Evolutionary conservation across 2,888 invertebrate genomes (phyloP).

Genomic region (Liodrosophila aerea): DNA sequence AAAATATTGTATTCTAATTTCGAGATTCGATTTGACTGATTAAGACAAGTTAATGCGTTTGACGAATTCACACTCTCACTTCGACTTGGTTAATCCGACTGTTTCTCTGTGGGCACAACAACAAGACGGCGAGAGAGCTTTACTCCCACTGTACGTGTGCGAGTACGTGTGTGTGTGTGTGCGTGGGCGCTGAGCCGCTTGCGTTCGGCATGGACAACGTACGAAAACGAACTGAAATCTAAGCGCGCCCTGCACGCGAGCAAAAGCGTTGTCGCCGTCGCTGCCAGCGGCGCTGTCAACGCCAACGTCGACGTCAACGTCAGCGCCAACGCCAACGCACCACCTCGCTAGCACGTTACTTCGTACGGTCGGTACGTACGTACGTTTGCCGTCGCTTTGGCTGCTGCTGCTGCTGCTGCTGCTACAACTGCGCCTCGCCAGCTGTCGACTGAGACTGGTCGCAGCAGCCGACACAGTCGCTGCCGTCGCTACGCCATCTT

Average conservation of each 20-base stretch:
- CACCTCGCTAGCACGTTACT: conserved; percentile 11
- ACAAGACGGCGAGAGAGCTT: conserved; percentile 11
- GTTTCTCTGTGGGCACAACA: not conserved
- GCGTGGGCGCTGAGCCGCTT: conserved; percentile 56
- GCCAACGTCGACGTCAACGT: conserved; percentile 41
- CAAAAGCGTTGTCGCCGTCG: conserved; percentile 56
- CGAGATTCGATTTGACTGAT: no score
- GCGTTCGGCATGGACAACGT: conserved; percentile 74
- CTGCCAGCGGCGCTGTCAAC: conserved; percentile 43
- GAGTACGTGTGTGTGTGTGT: conserved; percentile 17
- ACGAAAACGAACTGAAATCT: conserved; percentile 79
- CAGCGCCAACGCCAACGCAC: no score
- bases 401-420: conserved; percentile 26
- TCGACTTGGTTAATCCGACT: not conserved
- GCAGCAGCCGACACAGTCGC: conserved; percentile 31
- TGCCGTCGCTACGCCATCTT: conserved; percentile 63
- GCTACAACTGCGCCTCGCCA: conserved; percentile 48
- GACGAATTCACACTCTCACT: no score
- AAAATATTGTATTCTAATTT: no score
- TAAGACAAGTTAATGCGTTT: no score
- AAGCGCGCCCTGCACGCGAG: conserved; percentile 68
- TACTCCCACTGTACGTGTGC: conserved; percentile 12
- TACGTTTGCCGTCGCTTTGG: conserved; percentile 19
- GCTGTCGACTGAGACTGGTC: conserved; percentile 46
- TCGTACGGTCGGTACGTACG: not conserved